phyloP scores from a whole-genome alignment of 2,888 invertebrate genomes.

The Epirrhoe tristata region DNA sequence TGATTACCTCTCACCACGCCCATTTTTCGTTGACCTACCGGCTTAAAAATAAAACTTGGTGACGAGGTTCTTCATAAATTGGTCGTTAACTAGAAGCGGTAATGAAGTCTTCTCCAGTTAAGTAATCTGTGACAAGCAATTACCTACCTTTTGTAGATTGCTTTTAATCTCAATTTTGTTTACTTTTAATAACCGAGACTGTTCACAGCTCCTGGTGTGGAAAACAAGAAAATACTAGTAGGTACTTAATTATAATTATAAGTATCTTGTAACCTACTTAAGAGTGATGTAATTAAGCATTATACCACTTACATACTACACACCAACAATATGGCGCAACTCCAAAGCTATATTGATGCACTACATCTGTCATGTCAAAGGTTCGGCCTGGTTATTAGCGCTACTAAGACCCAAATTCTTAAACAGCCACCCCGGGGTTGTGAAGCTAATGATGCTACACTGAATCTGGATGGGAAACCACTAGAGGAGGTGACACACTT shows the following conservation, averaged over 20 bases:
- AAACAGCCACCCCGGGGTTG: too few relatives aligned
- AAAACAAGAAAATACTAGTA: slow-evolving; percentile 3
- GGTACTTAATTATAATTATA: not conserved
- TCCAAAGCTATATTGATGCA: too few relatives aligned
- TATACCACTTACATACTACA: too few relatives aligned
- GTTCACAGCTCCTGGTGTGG: slow-evolving; percentile 16
- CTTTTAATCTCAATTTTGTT: slow-evolving; percentile 45
- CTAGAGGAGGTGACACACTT: too few relatives aligned
- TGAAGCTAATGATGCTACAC: too few relatives aligned
- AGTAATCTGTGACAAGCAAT: slow-evolving; percentile 43
- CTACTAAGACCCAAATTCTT: too few relatives aligned
- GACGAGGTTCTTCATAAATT: slow-evolving; percentile 43
- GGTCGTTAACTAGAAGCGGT: slow-evolving; percentile 47
- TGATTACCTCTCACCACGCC: slow-evolving; percentile 50
- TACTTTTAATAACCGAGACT: slow-evolving; percentile 28
- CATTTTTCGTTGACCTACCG: slow-evolving; percentile 41
- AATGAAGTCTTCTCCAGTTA: slow-evolving; percentile 54
- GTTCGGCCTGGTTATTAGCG: too few relatives aligned
- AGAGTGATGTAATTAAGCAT: too few relatives aligned
- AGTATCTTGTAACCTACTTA: too few relatives aligned
- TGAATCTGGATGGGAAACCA: too few relatives aligned
- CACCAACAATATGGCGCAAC: too few relatives aligned
- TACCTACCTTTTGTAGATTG: slow-evolving; percentile 43
- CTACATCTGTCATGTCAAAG: too few relatives aligned
- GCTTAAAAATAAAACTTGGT: slow-evolving; percentile 20